These are phyloP conservation scores for Eclectus roratus DNA, from an alignment of 2,113 vertebrate species.

Conservation along the genomic window DNA sequence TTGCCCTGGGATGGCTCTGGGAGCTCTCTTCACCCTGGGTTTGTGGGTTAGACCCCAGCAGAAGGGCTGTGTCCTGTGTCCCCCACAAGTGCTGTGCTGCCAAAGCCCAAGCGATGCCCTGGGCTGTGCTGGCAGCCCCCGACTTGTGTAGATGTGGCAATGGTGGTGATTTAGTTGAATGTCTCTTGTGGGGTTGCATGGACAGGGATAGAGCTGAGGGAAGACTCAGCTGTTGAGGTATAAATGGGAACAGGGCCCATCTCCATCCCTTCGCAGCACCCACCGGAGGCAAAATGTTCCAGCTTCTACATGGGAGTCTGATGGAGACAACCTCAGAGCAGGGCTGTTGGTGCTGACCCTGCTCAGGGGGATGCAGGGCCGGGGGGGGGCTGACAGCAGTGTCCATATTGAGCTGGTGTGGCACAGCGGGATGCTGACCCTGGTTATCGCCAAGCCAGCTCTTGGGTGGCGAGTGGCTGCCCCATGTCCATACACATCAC, in stretches of 20 bases:
- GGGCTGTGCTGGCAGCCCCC: neutral
- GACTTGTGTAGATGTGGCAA: neutral
- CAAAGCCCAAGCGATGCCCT: neutral
- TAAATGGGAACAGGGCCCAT: neutral
- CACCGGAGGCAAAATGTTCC: neutral
- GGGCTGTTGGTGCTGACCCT: neutral
- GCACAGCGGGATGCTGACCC: rapidly evolving
- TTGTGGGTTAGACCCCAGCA: neutral
- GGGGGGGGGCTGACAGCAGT: neutral
- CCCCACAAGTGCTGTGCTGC: neutral
- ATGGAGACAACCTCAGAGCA: neutral
- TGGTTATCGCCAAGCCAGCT: neutral
- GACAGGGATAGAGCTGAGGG: neutral
- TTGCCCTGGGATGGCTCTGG: neutral
- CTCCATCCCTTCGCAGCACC: neutral
- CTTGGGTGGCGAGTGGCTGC: neutral
- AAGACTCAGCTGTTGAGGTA: neutral
- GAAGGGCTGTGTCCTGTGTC: neutral
- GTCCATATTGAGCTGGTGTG: neutral
- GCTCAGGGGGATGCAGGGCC: neutral
- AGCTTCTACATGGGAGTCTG: neutral
- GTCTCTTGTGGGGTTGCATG: neutral
- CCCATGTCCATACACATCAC: conserved; percentile 5
- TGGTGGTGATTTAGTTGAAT: neutral
- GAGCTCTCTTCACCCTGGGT: neutral